These are phyloP conservation scores for Brenthis daphne DNA, from an alignment of 2,888 invertebrate species.

Conservation along the genomic window DNA sequence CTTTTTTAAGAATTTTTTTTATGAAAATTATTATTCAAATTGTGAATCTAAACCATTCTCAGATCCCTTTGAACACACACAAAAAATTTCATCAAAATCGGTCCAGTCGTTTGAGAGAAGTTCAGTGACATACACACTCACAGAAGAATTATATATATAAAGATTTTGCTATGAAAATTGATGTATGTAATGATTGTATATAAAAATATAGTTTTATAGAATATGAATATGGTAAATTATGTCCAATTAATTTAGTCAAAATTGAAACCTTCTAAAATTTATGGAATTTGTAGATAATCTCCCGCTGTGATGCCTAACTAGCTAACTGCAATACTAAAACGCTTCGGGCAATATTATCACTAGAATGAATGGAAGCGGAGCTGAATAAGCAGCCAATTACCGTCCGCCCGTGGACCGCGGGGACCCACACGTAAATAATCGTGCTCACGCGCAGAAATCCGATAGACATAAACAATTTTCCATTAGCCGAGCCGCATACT, in stretches of 20 bases:
- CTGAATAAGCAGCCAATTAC: constrained; percentile 76
- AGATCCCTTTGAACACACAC: not conserved
- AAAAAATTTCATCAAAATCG: not conserved
- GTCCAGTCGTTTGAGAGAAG: no score
- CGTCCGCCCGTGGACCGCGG: constrained; percentile 61
- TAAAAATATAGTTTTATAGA: no score
- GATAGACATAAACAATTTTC: constrained; percentile 76
- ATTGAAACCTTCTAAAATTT: not conserved
- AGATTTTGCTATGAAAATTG: no score
- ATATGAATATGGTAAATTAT: not conserved
- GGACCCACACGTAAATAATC: constrained; percentile 72
- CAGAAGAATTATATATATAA: no score
- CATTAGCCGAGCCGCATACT: constrained; percentile 61
- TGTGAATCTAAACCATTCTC: no score
- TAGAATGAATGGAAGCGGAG: constrained; percentile 77
- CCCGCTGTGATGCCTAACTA: constrained; percentile 54
- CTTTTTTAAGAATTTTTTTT: no score
- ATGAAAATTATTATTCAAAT: no score
- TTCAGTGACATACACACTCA: no score
- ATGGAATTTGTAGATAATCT: constrained; percentile 45
- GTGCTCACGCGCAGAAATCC: constrained; percentile 69
- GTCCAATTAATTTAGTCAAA: not conserved
- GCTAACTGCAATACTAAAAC: constrained; percentile 53
- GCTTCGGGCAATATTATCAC: constrained; percentile 65
- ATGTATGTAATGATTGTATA: no score